Evolutionary conservation across 2,113 vertebrate species (phyloP).

Genomic region (Silurus meridionalis): DNA sequence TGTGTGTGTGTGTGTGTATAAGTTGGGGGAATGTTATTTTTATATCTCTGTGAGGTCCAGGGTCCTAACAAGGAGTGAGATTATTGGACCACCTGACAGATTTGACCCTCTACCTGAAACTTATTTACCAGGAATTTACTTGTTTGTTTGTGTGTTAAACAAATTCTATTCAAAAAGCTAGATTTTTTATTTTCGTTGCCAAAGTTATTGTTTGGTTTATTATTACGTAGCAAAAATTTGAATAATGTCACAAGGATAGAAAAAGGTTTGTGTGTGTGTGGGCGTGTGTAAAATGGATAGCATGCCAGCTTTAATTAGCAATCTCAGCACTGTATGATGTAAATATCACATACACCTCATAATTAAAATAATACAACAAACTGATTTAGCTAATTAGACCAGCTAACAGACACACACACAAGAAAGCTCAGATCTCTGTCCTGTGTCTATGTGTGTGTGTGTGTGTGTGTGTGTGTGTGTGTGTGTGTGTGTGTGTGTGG

Average conservation of each 20-base stretch:
- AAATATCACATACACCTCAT: background rate
- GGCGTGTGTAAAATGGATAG: background rate
- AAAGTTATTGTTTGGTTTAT: background rate
- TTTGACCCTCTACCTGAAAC: background rate
- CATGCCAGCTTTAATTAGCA: conserved; percentile 4
- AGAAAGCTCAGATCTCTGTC: background rate
- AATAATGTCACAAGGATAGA: background rate
- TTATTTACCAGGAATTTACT: no score
- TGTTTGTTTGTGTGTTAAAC: no score
- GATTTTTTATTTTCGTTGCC: background rate
- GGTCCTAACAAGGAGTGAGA: background rate
- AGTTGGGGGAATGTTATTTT: background rate
- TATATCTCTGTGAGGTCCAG: background rate
- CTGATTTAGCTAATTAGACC: background rate
- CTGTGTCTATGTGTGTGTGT: background rate
- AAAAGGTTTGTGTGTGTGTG: conserved; percentile 11
- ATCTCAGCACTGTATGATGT: background rate
- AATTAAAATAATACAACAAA: background rate
- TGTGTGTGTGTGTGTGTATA: conserved; percentile 10
- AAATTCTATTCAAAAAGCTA: background rate
- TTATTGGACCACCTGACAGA: background rate
- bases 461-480: conserved; percentile 60
- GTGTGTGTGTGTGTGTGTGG: conserved; percentile 55
- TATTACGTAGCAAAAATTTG: background rate
- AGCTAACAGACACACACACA: background rate